Percentiles rank a stretch among this genome's conserved stretches.
These are phyloP conservation scores for Caenorhabditis elegans DNA, from an alignment of 1,140 invertebrate species.

Conservation along the genomic window DNA sequence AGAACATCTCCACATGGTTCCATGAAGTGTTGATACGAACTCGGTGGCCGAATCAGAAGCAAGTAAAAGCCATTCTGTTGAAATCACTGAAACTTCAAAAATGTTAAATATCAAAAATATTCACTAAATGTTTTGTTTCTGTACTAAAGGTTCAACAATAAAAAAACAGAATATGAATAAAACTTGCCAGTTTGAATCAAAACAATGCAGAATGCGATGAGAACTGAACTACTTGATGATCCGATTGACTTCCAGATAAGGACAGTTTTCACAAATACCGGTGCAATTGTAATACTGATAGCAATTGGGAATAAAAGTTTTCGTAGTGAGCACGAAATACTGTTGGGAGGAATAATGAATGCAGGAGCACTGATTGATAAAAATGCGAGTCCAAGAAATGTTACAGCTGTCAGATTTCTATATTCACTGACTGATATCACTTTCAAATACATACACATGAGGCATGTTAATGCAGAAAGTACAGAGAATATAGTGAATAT, in stretches of 20 bases:
- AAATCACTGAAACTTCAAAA: conserved; percentile 24
- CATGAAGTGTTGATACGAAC: conserved; percentile 41
- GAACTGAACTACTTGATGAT: background rate
- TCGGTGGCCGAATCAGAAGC: conserved; percentile 37
- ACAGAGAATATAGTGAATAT: conserved; percentile 21
- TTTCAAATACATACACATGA: conserved; percentile 56
- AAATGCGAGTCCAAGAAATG: conserved; percentile 44
- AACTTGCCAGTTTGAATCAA: conserved; percentile 45
- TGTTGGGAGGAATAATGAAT: conserved; percentile 55
- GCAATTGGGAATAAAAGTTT: conserved; percentile 47
- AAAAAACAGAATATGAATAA: too few relatives aligned
- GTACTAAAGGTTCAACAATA: too few relatives aligned
- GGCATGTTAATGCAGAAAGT: conserved; percentile 50
- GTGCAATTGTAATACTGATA: conserved; percentile 36
- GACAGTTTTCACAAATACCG: conserved; percentile 53
- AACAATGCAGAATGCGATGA: conserved; percentile 39
- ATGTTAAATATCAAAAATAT: background rate
- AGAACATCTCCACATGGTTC: conserved; percentile 44
- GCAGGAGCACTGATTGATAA: background rate
- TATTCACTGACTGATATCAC: conserved; percentile 49
- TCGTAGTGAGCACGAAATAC: conserved; percentile 51
- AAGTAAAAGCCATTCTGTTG: conserved; percentile 43
- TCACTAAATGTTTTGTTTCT: too few relatives aligned
- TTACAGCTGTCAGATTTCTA: conserved; percentile 50
- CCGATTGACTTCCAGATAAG: conserved; percentile 43